Evolutionary conservation across 2,113 vertebrate species (phyloP).

Genomic region (Vicugna pacos): DNA sequence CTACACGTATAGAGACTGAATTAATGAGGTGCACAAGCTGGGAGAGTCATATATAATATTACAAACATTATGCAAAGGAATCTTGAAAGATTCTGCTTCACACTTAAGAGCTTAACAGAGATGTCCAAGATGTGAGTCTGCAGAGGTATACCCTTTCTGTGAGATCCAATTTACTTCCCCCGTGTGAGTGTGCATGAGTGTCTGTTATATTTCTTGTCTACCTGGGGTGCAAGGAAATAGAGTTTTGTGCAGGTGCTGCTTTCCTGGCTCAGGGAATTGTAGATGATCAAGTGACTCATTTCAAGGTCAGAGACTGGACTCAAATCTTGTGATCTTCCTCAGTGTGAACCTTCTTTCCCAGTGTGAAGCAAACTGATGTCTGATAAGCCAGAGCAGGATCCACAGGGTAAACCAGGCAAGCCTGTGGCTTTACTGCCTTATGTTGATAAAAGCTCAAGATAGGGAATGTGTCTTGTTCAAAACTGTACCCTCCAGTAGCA

Average conservation of each 20-base stretch:
- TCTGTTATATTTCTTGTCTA: neutral
- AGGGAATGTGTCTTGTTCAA: neutral
- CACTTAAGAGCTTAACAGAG: neutral
- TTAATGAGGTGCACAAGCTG: constrained; percentile 36
- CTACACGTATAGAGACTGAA: neutral
- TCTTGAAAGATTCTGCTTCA: neutral
- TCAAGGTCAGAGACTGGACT: neutral
- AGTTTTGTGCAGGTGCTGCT: neutral
- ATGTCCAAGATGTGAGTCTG: neutral
- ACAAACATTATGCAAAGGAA: neutral
- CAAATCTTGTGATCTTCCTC: neutral
- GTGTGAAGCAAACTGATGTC: constrained; percentile 18
- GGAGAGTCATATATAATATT: neutral
- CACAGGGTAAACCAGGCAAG: neutral
- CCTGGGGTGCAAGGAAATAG: neutral
- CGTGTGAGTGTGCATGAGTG: rapidly evolving
- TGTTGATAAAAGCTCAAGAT: neutral
- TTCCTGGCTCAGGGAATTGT: neutral
- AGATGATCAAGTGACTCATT: neutral
- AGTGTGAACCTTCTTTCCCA: neutral
- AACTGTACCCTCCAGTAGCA: neutral
- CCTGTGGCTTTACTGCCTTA: neutral
- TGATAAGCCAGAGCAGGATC: neutral
- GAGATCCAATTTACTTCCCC: neutral
- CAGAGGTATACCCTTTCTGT: neutral